Evolutionary conservation across 2,113 vertebrate genomes (phyloP).

Genomic region (Danionella cerebrum): DNA sequence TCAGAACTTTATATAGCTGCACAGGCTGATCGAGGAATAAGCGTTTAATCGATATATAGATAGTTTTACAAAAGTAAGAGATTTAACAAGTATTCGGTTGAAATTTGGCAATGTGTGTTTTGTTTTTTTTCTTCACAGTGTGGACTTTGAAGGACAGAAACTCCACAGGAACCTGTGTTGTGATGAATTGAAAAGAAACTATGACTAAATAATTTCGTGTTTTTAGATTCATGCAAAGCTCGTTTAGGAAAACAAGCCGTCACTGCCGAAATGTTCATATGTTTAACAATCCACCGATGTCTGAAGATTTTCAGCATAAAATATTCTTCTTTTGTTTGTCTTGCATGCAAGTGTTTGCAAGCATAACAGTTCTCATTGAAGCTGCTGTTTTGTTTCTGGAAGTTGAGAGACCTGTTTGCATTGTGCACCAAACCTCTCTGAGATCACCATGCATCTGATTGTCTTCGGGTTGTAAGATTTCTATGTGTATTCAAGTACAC

Average conservation of each 20-base stretch:
- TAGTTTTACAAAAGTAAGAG: neutral
- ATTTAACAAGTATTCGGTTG: neutral
- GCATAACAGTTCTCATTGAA: slow-evolving; percentile 33
- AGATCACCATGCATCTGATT: neutral
- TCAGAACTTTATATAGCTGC: neutral
- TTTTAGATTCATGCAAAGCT: neutral
- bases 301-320: too few relatives aligned
- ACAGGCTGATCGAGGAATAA: neutral
- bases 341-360: slow-evolving; percentile 34
- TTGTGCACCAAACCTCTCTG: slow-evolving; percentile 13
- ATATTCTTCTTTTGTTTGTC: slow-evolving; percentile 23
- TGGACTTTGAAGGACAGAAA: neutral
- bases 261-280: slow-evolving; percentile 19
- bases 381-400: slow-evolving; percentile 2
- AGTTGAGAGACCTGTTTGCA: neutral
- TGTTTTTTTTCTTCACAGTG: neutral
- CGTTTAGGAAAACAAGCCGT: neutral
- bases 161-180: neutral
- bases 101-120: neutral
- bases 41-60: neutral
- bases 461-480: neutral
- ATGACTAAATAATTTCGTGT: neutral
- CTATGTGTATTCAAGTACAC: neutral
- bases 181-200: neutral
- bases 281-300: neutral